A percentile compares a stretch with the other conserved stretches of the same genome.
These are phyloP conservation scores for Gallinago media DNA, from an alignment of 2,113 vertebrate species.

Conservation along the genomic window DNA sequence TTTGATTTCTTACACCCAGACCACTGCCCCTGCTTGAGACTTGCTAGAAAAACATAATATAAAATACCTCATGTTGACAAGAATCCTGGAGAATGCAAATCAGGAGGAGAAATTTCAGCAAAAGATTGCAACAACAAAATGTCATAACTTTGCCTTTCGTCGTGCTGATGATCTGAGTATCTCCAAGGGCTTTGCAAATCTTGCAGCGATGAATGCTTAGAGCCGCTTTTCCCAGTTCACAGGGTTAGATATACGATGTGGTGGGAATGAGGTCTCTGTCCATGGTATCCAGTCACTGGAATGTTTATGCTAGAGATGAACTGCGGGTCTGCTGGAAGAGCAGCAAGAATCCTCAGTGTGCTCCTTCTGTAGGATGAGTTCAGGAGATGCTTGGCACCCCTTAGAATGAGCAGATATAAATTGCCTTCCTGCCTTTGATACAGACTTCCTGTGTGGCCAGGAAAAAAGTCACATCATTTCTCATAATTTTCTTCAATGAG, in stretches of 20 bases:
- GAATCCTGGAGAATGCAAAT: background rate
- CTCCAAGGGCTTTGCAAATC: background rate
- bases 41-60: background rate
- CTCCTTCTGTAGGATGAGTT: background rate
- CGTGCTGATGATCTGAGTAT: background rate
- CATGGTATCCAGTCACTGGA: background rate
- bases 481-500: constrained; percentile 4
- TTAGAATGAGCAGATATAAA: background rate
- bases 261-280: background rate
- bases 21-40: background rate
- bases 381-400: background rate
- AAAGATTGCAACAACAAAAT: background rate
- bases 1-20: background rate
- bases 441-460: background rate
- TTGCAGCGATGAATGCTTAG: background rate
- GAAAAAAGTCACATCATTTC: background rate
- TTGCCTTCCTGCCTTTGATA: background rate
- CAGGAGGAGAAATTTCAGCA: background rate
- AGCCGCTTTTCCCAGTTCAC: background rate
- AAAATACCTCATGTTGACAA: background rate
- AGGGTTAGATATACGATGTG: rapidly evolving
- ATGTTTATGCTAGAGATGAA: background rate
- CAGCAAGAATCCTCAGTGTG: rapidly evolving
- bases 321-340: background rate
- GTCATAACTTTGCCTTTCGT: background rate